Evolutionary conservation across 2,113 vertebrate species (phyloP), one percentile per base, ranked within the genome.

Genomic region (Dicaeum eximium): DNA sequence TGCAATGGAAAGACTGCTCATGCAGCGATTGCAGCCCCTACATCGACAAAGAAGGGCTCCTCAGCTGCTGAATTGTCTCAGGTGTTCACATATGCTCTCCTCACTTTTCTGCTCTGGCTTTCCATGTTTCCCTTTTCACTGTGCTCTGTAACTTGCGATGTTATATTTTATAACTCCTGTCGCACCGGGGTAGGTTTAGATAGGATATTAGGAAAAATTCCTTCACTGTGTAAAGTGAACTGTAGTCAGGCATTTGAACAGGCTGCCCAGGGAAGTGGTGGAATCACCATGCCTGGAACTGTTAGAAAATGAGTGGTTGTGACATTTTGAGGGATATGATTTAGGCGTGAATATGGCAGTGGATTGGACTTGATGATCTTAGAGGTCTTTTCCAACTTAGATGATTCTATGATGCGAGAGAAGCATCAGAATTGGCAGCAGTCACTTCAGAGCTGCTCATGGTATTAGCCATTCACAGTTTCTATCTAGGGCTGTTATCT

Each of bases 321-420:
- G 17, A 21, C 38, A 22, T 20, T 67, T 67, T 10, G 4, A n/a
- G 53, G 20, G 21, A 40, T 2, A 10, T 25, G 24, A n/a, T 38
- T 44, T 67, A 81, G n/a, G 45, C 37, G 38, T 66, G 28, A 67
- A n/a, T 81, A 35, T 60, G 38, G 30, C 24, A 61, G 38, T 60
- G 38, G 15, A 14, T 67, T 40, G 9, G 14, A 40, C 30, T 81
- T 73, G 7, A 45, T 74, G 28, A 14, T 81, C 16, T 45, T 27
- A 15, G 30, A 53, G 8, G 9, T 67, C 53, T 60, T 60, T 89
- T 74, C n/a, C 17, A 30, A 10, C 28, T 51, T 53, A 53, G 61
- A 25, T 40, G 16, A 45, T 74, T 53, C 38, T 53, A 0, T 60
- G 7, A 11, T 48, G 8, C 0, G 0, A 27, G 27, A 35, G 60